These are phyloP conservation scores for Portunus trituberculatus DNA, from an alignment of 1,140 invertebrate genomes.

Conservation along the genomic window DNA sequence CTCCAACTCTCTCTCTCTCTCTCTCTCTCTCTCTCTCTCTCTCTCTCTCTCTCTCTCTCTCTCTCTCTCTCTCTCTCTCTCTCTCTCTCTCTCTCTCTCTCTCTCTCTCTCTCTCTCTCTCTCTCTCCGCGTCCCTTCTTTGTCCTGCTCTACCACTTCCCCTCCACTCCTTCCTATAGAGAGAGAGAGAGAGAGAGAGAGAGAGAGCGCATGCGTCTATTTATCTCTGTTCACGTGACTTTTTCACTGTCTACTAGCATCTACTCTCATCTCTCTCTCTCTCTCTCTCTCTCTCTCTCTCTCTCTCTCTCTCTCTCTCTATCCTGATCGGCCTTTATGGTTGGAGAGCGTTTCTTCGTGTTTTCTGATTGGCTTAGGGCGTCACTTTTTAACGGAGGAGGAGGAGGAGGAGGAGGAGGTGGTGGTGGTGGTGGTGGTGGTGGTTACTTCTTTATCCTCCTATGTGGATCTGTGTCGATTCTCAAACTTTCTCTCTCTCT, in stretches of 20 bases:
- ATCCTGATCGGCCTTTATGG: not conserved
- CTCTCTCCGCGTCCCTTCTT: not conserved
- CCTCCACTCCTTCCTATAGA: not conserved
- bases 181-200: no score
- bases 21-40: not conserved
- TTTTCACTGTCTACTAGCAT: not conserved
- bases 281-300: not conserved
- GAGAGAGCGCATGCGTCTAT: no score
- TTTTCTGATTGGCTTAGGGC: not conserved
- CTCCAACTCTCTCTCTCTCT: not conserved
- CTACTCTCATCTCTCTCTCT: slow-evolving; percentile 22
- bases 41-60: not conserved
- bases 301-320: not conserved
- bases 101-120: not conserved
- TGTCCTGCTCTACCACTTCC: not conserved
- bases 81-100: slow-evolving; percentile 36
- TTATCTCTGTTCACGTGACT: no score
- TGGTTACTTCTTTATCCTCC: not conserved
- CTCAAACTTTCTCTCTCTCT: no score
- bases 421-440: not conserved
- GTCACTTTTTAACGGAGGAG: not conserved
- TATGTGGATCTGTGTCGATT: no score
- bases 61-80: slow-evolving; percentile 27
- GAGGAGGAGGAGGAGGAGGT: not conserved
- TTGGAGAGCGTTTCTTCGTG: not conserved